Conservation (phyloP, 1,140 invertebrate genomes). For the Bombyx mori region ASM3026992v2 NC_085120.1:10202501-10203000, state of each 20-base stretch:
- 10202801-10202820: conserved; percentile 40
- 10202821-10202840: conserved; percentile 17
- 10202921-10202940: conserved; percentile 52
- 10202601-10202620: conserved; percentile 16
- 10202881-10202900: conserved; percentile 18
- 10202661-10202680: conserved; percentile 36
- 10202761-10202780: conserved; percentile 53
- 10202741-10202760: conserved; percentile 64
- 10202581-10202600: conserved; percentile 18
- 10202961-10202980: conserved; percentile 45
- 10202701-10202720: conserved; percentile 64
- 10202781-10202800: conserved; percentile 62
- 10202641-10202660: conserved; percentile 23
- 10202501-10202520: conserved; percentile 9
- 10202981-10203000: no score
- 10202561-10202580: conserved; percentile 16
- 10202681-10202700: conserved; percentile 47
- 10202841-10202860: conserved; percentile 10
- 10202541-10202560: conserved; percentile 3
- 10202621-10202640: conserved; percentile 22
- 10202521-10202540: conserved; percentile 18
- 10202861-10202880: conserved; percentile 15
- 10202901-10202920: conserved; percentile 29
- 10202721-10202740: conserved; percentile 64
- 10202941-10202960: conserved; percentile 45